Evolutionary conservation across 2,113 vertebrate species (phyloP).

Genomic region (Physeter macrocephalus): DNA sequence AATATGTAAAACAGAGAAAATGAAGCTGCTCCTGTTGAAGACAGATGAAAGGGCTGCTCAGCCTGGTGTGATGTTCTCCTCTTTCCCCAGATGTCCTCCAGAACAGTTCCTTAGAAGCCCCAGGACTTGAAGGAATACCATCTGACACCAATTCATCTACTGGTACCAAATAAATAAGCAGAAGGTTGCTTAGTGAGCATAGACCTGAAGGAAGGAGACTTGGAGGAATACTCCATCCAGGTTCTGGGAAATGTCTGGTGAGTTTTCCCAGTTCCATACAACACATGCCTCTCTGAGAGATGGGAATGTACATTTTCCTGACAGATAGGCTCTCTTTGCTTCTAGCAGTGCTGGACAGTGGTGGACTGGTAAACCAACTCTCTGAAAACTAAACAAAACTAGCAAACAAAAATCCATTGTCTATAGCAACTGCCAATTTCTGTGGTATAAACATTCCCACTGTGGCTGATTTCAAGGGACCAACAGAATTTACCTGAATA

Average conservation of each 20-base stretch:
- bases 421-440: neutral
- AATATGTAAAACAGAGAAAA: neutral
- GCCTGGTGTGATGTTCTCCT: neutral
- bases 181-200: neutral
- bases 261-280: neutral
- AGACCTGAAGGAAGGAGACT: neutral
- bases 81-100: neutral
- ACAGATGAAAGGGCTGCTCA: neutral
- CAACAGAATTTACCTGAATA: neutral
- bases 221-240: neutral
- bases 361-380: neutral
- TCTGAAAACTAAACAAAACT: neutral
- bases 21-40: neutral
- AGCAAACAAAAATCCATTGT: neutral
- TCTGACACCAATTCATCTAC: neutral
- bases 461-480: neutral
- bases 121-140: neutral
- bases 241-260: neutral
- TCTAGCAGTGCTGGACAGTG: neutral
- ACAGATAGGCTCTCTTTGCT: neutral
- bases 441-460: neutral
- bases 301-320: neutral
- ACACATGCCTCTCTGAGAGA: neutral
- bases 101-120: neutral
- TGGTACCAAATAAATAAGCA: neutral